Conservation (phyloP, 1,140 invertebrate species). For the Drosophila carrolli region DNA sequence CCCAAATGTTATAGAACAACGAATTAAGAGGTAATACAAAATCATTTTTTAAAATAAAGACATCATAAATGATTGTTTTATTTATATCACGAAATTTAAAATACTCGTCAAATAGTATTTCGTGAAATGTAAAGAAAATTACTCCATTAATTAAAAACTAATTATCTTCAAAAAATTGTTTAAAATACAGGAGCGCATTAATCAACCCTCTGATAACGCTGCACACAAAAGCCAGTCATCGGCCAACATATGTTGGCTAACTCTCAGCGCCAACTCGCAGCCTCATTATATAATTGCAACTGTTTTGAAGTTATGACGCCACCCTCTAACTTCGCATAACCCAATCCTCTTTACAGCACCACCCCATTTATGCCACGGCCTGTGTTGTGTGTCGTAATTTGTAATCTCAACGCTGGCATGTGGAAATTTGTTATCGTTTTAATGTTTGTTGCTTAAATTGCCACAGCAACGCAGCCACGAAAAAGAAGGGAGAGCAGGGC, state of each 20-base stretch:
- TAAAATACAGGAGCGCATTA: no score
- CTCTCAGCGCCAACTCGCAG: constrained; percentile 42
- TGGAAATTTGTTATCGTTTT: constrained; percentile 78
- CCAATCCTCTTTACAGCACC: neutral
- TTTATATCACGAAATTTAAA: no score
- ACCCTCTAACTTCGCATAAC: constrained; percentile 1
- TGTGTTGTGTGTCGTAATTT: constrained; percentile 76
- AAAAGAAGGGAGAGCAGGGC: neutral
- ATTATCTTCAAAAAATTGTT: no score
- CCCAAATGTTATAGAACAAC: no score
- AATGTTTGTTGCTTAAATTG: constrained; percentile 72
- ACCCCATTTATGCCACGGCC: constrained; percentile 27
- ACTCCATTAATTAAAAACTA: no score
- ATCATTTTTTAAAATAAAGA: no score
- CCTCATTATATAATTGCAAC: constrained; percentile 78
- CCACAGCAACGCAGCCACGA: constrained; percentile 54
- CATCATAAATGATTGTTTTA: no score
- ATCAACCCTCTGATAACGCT: constrained; percentile 29
- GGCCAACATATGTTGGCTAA: constrained; percentile 27
- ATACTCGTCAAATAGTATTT: no score
- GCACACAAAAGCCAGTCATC: constrained; percentile 22
- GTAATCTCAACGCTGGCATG: constrained; percentile 63
- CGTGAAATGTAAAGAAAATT: no score
- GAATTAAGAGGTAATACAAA: no score
- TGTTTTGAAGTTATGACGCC: constrained; percentile 71